Conservation (phyloP, 2,888 invertebrate genomes). For the Cetonia aurata region DNA sequence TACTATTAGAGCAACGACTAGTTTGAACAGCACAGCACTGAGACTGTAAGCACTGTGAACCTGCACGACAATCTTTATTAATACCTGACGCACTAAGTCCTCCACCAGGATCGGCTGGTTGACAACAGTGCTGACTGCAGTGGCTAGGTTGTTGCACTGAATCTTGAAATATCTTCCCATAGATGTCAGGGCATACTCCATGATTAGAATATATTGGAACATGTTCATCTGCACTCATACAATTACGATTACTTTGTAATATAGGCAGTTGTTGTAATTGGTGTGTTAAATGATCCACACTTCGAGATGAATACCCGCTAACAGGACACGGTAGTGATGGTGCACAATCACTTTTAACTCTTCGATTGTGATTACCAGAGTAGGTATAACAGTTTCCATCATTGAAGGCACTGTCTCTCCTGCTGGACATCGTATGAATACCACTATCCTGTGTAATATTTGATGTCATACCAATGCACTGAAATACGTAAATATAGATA, state of each 20-base stretch:
- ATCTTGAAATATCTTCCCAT: slow-evolving; percentile 7
- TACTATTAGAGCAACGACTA: slow-evolving; percentile 21
- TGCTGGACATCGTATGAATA: slow-evolving; percentile 69
- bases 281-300: slow-evolving; percentile 54
- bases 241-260: slow-evolving; percentile 23
- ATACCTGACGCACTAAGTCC: slow-evolving; percentile 43
- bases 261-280: slow-evolving; percentile 27
- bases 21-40: slow-evolving; percentile 36
- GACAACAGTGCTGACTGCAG: slow-evolving; percentile 57
- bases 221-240: slow-evolving; percentile 30
- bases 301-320: slow-evolving; percentile 53
- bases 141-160: slow-evolving; percentile 50
- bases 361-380: slow-evolving; percentile 22
- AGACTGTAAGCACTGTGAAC: slow-evolving; percentile 42
- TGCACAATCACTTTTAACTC: slow-evolving; percentile 59
- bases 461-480: slow-evolving; percentile 60
- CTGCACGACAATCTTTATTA: slow-evolving; percentile 31
- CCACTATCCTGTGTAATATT: slow-evolving; percentile 69
- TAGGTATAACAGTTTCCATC: slow-evolving; percentile 52
- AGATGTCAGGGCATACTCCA: slow-evolving; percentile 50
- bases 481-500: slow-evolving; percentile 15
- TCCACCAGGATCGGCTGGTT: slow-evolving; percentile 61
- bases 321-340: slow-evolving; percentile 47
- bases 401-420: slow-evolving; percentile 61
- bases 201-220: slow-evolving; percentile 52